Percentiles rank a stretch among this genome's conserved stretches.
phyloP scores from a whole-genome alignment of 1,140 invertebrate genomes.

The honey bee (Apis mellifera) region Amel_HAv3.1 CM009938.2:8239501-8240000 shows the following conservation, averaged over 20 bases:
- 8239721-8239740: background rate
- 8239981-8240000: slow-evolving; percentile 26
- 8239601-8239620: background rate
- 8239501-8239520: background rate
- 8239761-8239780: background rate
- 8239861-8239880: slow-evolving; percentile 77
- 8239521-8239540: no score
- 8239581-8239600: no score
- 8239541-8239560: no score
- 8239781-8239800: slow-evolving; percentile 19
- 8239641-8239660: background rate
- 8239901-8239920: slow-evolving; percentile 65
- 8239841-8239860: slow-evolving; percentile 79
- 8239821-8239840: slow-evolving; percentile 80
- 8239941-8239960: slow-evolving; percentile 20
- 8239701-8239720: background rate
- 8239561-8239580: no score
- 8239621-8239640: background rate
- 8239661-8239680: background rate
- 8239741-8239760: no score
- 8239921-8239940: slow-evolving; percentile 41
- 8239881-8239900: slow-evolving; percentile 74
- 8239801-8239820: slow-evolving; percentile 21
- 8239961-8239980: slow-evolving; percentile 44
- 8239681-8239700: background rate